These are phyloP conservation scores for Sinonovacula constricta DNA, from an alignment of 1,140 invertebrate species.

Conservation along the genomic window DNA sequence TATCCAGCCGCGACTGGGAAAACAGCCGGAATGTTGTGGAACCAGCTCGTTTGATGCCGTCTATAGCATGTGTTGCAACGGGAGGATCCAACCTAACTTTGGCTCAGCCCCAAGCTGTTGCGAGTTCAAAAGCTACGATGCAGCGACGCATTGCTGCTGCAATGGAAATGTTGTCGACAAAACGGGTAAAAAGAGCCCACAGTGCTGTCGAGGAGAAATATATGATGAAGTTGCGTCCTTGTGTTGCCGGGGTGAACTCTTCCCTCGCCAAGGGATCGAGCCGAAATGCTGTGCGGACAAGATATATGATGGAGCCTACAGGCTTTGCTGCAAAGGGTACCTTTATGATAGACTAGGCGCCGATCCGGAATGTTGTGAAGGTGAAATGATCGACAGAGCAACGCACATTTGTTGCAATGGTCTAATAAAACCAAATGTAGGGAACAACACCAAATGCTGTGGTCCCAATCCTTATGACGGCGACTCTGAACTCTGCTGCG, in stretches of 20 bases:
- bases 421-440: slow-evolving; percentile 29
- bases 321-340: slow-evolving; percentile 32
- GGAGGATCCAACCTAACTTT: slow-evolving; percentile 27
- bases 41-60: slow-evolving; percentile 32
- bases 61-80: slow-evolving; percentile 39
- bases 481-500: slow-evolving; percentile 34
- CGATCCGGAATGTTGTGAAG: slow-evolving; percentile 34
- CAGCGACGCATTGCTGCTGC: slow-evolving; percentile 39
- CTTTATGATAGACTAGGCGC: slow-evolving; percentile 23
- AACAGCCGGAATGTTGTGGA: slow-evolving; percentile 35
- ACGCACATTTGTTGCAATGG: slow-evolving; percentile 49
- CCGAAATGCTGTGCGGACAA: slow-evolving; percentile 40
- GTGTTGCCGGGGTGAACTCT: slow-evolving; percentile 37
- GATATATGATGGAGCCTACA: slow-evolving; percentile 6
- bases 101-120: slow-evolving; percentile 42
- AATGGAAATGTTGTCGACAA: slow-evolving; percentile 15
- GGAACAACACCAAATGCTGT: slow-evolving; percentile 40
- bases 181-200: slow-evolving; percentile 2
- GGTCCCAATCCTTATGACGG: slow-evolving; percentile 40
- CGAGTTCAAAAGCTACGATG: slow-evolving; percentile 39
- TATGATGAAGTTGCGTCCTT: slow-evolving; percentile 30
- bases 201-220: slow-evolving; percentile 35
- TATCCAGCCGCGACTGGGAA: slow-evolving; percentile 30
- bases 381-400: slow-evolving; percentile 18
- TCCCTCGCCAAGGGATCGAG: slow-evolving; percentile 5